Evolutionary conservation across 2,888 invertebrate genomes (phyloP).

Genomic region (Polyommatus iphigenia): DNA sequence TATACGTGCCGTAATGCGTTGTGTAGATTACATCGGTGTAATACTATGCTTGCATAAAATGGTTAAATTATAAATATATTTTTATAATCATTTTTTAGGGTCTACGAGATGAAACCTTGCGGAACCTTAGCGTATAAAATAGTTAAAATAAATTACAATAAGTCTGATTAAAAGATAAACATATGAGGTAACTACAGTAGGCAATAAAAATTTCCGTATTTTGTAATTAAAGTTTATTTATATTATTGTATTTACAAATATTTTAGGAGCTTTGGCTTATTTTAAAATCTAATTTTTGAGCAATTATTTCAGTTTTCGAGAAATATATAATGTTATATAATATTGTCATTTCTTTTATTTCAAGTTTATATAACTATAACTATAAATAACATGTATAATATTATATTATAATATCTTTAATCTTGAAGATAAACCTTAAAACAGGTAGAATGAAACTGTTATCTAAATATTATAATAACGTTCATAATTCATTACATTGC

Average conservation of each 20-base stretch:
- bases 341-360: conserved; percentile 51
- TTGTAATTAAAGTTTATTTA: conserved; percentile 69
- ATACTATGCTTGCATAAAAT: too few relatives aligned
- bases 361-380: not conserved
- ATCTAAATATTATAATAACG: not conserved
- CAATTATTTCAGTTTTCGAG: conserved; percentile 70
- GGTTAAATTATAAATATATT: too few relatives aligned
- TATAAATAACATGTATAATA: not conserved
- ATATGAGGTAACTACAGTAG: conserved; percentile 54
- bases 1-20: too few relatives aligned
- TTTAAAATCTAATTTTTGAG: conserved; percentile 73
- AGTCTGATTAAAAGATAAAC: conserved; percentile 35
- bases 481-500: not conserved
- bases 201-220: conserved; percentile 64
- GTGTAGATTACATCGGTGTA: too few relatives aligned
- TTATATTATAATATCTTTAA: too few relatives aligned
- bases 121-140: conserved; percentile 25
- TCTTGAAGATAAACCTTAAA: not conserved
- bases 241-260: conserved; percentile 71
- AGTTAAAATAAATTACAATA: conserved; percentile 33
- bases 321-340: conserved; percentile 72
- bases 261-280: conserved; percentile 73
- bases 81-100: conserved; percentile 22
- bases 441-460: not conserved
- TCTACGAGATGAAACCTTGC: not conserved